Evolutionary conservation across 2,113 vertebrate genomes (phyloP).

Genomic region (Oncorhynchus kisutch): DNA sequence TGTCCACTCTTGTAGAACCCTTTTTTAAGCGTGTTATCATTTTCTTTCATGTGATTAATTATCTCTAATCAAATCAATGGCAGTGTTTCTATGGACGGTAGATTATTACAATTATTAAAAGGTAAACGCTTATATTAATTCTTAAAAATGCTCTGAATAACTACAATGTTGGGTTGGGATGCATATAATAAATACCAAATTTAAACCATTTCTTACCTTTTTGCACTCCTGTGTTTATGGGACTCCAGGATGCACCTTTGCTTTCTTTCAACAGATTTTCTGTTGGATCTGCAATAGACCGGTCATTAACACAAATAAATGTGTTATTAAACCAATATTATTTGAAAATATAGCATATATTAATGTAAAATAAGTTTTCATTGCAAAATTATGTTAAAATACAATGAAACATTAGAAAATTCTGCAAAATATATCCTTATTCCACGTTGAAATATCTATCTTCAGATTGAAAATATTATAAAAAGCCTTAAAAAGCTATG

Average conservation of each 20-base stretch:
- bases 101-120: too few species aligned
- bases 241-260: slow-evolving; percentile 88
- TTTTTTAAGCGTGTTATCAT: too few species aligned
- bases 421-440: background rate
- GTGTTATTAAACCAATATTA: slow-evolving; percentile 1
- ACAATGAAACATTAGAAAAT: background rate
- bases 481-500: background rate
- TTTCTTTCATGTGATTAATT: too few species aligned
- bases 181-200: background rate
- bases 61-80: too few species aligned
- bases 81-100: too few species aligned
- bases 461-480: background rate
- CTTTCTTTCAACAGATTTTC: slow-evolving; percentile 93
- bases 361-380: too few species aligned
- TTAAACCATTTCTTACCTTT: slow-evolving; percentile 82
- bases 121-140: too few species aligned
- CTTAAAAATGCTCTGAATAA: too few species aligned
- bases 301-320: background rate
- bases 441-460: background rate
- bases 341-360: background rate
- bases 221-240: slow-evolving; percentile 89
- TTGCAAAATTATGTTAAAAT: background rate
- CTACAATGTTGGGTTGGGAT: too few species aligned
- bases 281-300: slow-evolving; percentile 75
- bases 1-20: too few species aligned